A percentile compares a stretch with the other conserved stretches of the same genome.
Evolutionary conservation across 2,888 invertebrate species (phyloP).

Genomic region (Drosophila sordidula): DNA sequence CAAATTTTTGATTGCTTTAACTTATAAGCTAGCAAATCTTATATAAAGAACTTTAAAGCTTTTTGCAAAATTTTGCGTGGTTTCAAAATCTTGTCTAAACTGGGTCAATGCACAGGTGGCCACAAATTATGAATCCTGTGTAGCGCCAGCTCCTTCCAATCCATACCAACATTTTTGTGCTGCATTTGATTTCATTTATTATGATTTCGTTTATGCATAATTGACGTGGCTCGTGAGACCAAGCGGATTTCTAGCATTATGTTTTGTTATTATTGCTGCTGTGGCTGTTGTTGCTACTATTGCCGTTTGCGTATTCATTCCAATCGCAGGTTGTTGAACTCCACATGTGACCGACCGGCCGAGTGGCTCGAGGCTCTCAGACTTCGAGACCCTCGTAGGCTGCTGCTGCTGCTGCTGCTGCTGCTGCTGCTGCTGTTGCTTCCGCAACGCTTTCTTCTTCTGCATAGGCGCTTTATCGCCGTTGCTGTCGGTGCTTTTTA

Average conservation of each 20-base stretch:
- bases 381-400: constrained; percentile 50
- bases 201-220: constrained; percentile 32
- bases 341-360: constrained; percentile 73
- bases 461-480: constrained; percentile 38
- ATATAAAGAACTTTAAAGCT: too few species aligned
- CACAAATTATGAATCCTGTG: not conserved
- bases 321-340: constrained; percentile 74
- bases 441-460: constrained; percentile 59
- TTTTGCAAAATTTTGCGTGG: too few species aligned
- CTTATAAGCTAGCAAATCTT: too few species aligned
- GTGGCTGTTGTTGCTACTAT: constrained; percentile 16
- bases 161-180: not conserved
- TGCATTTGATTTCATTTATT: constrained; percentile 11
- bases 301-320: constrained; percentile 39
- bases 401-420: constrained; percentile 25
- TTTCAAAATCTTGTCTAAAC: not conserved
- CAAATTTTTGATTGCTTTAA: too few species aligned
- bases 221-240: constrained; percentile 23
- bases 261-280: constrained; percentile 30
- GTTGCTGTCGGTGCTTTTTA: constrained; percentile 9
- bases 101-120: not conserved
- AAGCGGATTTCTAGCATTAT: constrained; percentile 37
- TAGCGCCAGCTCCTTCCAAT: not conserved
- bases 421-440: constrained; percentile 27
- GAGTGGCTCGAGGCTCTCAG: constrained; percentile 70